A percentile compares a stretch with the other conserved stretches of the same genome.
phyloP scores from a whole-genome alignment of 2,888 invertebrate genomes.

The Diarsia rubi region DNA sequence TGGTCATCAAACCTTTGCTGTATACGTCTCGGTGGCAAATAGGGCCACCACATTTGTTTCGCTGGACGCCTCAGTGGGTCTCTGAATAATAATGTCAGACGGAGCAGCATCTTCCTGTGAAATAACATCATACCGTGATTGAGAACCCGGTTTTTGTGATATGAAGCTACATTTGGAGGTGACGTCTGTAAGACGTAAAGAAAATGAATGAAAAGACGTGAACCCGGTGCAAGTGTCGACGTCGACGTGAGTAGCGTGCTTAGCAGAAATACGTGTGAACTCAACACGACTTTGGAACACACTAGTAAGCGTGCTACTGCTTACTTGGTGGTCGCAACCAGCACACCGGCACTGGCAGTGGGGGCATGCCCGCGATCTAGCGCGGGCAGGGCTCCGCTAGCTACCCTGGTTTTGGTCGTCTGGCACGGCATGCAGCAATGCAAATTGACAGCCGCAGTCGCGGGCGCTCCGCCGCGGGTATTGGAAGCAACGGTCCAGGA shows the following conservation, averaged over 20 bases:
- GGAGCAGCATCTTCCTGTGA: constrained; percentile 58
- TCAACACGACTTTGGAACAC: constrained; percentile 75
- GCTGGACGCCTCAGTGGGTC: constrained; percentile 54
- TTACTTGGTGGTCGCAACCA: constrained; percentile 90
- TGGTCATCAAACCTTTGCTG: constrained; percentile 57
- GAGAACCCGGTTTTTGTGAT: constrained; percentile 46
- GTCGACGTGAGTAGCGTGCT: constrained; percentile 72
- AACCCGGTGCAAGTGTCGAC: constrained; percentile 68
- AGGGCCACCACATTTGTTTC: constrained; percentile 56
- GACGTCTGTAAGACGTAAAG: constrained; percentile 46
- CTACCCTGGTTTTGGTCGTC: constrained; percentile 91
- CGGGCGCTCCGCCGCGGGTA: constrained; percentile 95
- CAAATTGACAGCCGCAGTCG: constrained; percentile 97
- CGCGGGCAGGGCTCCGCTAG: constrained; percentile 90
- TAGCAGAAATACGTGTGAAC: constrained; percentile 68
- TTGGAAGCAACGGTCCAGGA: constrained; percentile 97
- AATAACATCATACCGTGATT: constrained; percentile 59
- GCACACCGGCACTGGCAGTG: constrained; percentile 88
- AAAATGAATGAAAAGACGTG: constrained; percentile 62
- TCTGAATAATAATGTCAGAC: constrained; percentile 57
- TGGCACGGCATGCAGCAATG: constrained; percentile 96
- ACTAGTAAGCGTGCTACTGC: constrained; percentile 85
- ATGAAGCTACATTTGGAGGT: constrained; percentile 41
- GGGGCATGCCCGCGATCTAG: constrained; percentile 86
- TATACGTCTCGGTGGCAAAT: constrained; percentile 55